Evolutionary conservation across 2,888 invertebrate genomes (phyloP).

Genomic region (Meandrusa payeni): DNA sequence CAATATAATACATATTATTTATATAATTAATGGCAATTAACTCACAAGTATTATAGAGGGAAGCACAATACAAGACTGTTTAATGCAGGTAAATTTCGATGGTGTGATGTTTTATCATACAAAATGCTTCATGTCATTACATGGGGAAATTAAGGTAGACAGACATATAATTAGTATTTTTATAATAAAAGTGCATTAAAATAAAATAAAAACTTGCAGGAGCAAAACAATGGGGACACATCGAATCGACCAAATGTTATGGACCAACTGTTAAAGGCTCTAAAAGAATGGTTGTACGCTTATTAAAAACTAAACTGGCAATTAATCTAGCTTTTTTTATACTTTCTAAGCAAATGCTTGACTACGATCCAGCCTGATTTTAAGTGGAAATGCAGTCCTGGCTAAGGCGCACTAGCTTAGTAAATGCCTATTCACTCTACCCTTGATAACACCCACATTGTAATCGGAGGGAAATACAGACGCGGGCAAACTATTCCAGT

Average conservation of each 20-base stretch:
- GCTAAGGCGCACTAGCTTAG: no score
- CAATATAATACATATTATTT: no score
- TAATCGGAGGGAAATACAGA: no score
- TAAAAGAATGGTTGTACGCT: constrained; percentile 8
- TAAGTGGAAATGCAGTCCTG: no score
- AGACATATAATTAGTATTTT: constrained; percentile 18
- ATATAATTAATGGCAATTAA: no score
- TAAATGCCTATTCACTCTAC: no score
- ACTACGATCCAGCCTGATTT: no score
- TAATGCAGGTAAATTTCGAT: constrained; percentile 76
- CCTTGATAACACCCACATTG: no score
- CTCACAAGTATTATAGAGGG: no score
- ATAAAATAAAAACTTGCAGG: constrained; percentile 8
- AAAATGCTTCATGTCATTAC: constrained; percentile 6
- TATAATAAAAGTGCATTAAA: constrained; percentile 18
- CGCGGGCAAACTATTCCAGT: no score
- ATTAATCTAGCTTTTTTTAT: no score
- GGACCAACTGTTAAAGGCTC: constrained; percentile 1
- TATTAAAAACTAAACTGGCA: background rate
- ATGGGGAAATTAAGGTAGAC: background rate
- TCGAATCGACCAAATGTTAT: constrained; percentile 4
- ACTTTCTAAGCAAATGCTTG: no score
- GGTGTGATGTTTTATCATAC: constrained; percentile 66
- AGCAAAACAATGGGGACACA: constrained; percentile 4
- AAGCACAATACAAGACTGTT: constrained; percentile 30